These are phyloP conservation scores for Ceramica pisi DNA, from an alignment of 2,888 invertebrate genomes.

Conservation along the genomic window DNA sequence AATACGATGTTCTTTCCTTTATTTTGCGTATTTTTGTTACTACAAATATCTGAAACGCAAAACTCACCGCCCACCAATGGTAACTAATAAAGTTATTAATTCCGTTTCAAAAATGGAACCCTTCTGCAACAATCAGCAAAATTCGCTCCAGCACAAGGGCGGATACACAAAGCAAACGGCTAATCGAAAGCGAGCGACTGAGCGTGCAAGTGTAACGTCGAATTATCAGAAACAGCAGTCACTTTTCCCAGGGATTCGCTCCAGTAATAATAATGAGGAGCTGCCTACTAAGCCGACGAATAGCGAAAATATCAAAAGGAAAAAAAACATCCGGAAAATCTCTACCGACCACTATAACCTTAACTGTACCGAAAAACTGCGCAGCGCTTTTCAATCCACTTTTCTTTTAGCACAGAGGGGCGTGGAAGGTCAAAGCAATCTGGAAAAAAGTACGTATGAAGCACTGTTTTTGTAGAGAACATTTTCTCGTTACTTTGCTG, in stretches of 20 bases:
- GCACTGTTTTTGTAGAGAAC: constrained; percentile 73
- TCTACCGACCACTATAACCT: constrained; percentile 64
- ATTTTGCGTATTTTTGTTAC: no score
- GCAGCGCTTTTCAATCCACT: constrained; percentile 11
- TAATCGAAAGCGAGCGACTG: constrained; percentile 56
- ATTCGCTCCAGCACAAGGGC: constrained; percentile 35
- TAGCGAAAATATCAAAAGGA: constrained; percentile 77
- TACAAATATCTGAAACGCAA: no score
- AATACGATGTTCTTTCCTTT: no score
- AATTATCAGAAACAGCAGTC: constrained; percentile 68
- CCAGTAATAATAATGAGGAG: constrained; percentile 76
- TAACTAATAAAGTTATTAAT: constrained; percentile 27
- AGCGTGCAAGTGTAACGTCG: constrained; percentile 46
- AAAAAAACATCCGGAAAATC: constrained; percentile 78
- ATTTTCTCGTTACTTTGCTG: constrained; percentile 73
- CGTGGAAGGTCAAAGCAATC: constrained; percentile 61
- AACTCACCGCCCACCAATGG: background rate
- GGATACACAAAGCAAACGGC: constrained; percentile 38
- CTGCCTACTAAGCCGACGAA: constrained; percentile 67
- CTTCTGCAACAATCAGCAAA: constrained; percentile 46
- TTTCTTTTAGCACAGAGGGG: constrained; percentile 36
- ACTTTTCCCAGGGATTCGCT: constrained; percentile 71
- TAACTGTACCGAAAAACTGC: constrained; percentile 55
- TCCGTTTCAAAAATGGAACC: constrained; percentile 35
- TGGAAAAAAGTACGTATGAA: constrained; percentile 68